These are phyloP conservation scores for Ommatoiulus sabulosus DNA, from an alignment of 2,888 invertebrate genomes.

Conservation along the genomic window DNA sequence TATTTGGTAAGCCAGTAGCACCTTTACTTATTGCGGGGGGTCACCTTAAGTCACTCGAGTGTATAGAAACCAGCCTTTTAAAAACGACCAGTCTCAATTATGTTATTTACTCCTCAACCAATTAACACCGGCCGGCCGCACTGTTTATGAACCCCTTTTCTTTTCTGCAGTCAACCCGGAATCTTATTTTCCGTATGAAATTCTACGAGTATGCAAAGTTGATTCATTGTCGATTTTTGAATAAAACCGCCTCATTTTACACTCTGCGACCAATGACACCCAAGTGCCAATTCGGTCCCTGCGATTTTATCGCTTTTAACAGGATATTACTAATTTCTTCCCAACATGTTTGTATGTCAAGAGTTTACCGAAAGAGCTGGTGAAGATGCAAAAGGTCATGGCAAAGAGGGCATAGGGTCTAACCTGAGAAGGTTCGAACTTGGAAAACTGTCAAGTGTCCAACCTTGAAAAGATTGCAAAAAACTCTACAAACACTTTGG, in stretches of 20 bases:
- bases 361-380: background rate
- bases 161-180: background rate
- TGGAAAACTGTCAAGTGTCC: too few species aligned
- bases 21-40: background rate
- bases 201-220: slow-evolving; percentile 20
- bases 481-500: too few species aligned
- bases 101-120: background rate
- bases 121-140: background rate
- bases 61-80: background rate
- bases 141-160: background rate
- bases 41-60: background rate
- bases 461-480: too few species aligned
- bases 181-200: slow-evolving; percentile 27
- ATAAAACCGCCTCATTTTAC: background rate
- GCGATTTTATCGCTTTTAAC: slow-evolving; percentile 13
- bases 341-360: background rate
- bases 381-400: background rate
- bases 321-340: slow-evolving; percentile 11
- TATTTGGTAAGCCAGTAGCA: slow-evolving; percentile 13
- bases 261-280: background rate
- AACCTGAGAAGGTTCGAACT: background rate
- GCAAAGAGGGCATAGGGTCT: background rate
- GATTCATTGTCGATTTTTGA: background rate
- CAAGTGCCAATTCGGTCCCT: background rate
- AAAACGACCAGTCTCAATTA: slow-evolving; percentile 1